Conservation (phyloP, 2,888 invertebrate genomes). For the Amphiduros pacificus region DNA sequence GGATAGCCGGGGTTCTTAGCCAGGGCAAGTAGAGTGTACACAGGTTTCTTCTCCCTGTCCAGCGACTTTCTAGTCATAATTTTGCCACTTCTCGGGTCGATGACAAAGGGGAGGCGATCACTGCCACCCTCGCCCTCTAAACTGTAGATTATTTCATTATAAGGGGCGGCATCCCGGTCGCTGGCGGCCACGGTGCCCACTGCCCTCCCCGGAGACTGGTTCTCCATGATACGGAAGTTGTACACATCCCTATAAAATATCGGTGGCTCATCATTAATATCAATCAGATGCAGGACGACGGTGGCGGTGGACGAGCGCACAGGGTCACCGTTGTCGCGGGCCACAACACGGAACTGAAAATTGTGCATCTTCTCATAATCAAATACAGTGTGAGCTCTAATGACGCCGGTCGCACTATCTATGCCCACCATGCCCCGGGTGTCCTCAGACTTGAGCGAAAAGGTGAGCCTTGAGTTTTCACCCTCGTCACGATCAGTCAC, state of each 20-base stretch:
- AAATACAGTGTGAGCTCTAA: constrained; percentile 7
- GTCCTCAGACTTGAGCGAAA: constrained; percentile 5
- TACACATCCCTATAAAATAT: neutral
- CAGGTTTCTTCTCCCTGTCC: constrained; percentile 10
- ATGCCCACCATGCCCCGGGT: constrained; percentile 1
- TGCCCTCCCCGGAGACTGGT: neutral
- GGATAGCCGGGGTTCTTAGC: constrained; percentile 12
- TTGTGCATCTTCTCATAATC: constrained; percentile 18
- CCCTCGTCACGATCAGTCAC: constrained; percentile 13
- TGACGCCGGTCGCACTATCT: constrained; percentile 4
- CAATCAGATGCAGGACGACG: constrained; percentile 11
- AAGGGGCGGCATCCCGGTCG: constrained; percentile 11
- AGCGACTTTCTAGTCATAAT: constrained; percentile 8
- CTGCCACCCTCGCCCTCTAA: neutral
- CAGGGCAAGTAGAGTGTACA: constrained; percentile 4
- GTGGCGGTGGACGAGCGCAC: constrained; percentile 9
- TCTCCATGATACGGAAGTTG: constrained; percentile 11
- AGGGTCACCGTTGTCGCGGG: constrained; percentile 11
- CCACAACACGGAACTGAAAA: constrained; percentile 13
- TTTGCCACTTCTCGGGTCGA: constrained; percentile 9
- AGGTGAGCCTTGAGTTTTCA: constrained; percentile 8
- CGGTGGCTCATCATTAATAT: constrained; percentile 14
- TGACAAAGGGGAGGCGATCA: constrained; percentile 2
- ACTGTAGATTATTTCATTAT: constrained; percentile 9
- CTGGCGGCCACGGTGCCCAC: constrained; percentile 6